Conservation (phyloP, 64 coral and sea anemone species). For the Acropora yongei region DNA sequence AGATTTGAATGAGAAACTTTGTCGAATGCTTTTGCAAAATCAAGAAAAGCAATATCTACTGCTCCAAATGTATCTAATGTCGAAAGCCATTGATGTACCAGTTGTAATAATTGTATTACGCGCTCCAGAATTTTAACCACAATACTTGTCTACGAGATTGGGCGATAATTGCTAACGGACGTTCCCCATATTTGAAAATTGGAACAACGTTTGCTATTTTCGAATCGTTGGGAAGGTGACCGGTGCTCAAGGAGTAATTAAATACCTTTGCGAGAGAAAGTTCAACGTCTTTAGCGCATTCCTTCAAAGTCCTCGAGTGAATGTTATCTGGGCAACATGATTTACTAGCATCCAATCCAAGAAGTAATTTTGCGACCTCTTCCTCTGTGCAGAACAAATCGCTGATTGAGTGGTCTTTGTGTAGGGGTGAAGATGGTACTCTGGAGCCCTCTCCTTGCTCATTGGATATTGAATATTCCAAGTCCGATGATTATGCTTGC, state of each 20-base stretch:
- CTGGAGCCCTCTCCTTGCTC: no score
- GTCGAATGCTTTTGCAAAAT: conserved; percentile 22
- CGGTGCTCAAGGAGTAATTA: no score
- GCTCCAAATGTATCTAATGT: background rate
- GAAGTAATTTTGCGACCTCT: background rate
- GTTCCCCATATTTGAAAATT: background rate
- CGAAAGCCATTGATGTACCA: conserved; percentile 8
- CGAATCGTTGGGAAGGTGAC: background rate
- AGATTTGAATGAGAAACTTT: conserved; percentile 13
- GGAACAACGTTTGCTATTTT: background rate
- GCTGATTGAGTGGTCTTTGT: background rate
- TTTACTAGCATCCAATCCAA: conserved; percentile 28
- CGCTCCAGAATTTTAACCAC: background rate
- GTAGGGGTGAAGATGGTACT: no score
- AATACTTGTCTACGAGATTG: background rate
- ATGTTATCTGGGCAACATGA: conserved; percentile 23
- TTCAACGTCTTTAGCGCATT: background rate
- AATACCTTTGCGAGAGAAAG: no score
- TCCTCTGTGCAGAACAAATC: conserved; percentile 9
- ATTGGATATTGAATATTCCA: no score
- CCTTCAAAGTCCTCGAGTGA: conserved; percentile 15
- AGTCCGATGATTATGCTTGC: no score
- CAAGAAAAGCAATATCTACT: background rate
- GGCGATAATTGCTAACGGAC: background rate
- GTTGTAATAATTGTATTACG: conserved; percentile 8